A percentile compares a stretch with the other conserved stretches of the same genome.
Evolutionary conservation across 2,888 invertebrate genomes (phyloP).

Genomic region (Melieria omissa): DNA sequence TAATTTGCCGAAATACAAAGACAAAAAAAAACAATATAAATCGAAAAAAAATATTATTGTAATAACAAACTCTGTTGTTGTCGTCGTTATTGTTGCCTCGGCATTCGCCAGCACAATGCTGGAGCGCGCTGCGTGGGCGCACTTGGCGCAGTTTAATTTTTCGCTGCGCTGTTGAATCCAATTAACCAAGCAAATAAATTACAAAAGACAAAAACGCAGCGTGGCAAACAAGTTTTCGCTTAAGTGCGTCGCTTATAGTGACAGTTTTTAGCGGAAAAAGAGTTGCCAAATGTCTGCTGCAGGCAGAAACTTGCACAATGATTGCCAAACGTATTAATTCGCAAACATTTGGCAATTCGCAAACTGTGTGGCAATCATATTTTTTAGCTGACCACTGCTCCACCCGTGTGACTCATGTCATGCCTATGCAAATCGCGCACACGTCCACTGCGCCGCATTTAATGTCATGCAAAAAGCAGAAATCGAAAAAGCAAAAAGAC

Average conservation of each 20-base stretch:
- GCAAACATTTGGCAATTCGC: not conserved
- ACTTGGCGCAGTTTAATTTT: constrained; percentile 6
- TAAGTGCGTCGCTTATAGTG: not conserved
- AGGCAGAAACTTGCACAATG: too few species aligned
- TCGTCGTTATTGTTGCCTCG: not conserved
- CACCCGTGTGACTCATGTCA: constrained; percentile 19
- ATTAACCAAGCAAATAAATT: constrained; percentile 42
- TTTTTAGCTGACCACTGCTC: not conserved
- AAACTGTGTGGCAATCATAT: not conserved
- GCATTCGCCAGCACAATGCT: too few species aligned
- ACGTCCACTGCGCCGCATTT: not conserved
- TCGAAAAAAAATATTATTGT: constrained; percentile 5
- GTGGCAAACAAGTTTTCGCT: constrained; percentile 21
- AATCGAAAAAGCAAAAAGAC: not conserved
- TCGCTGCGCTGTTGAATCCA: constrained; percentile 41
- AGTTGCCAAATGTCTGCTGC: too few species aligned
- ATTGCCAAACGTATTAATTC: not conserved
- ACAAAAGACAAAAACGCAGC: constrained; percentile 30
- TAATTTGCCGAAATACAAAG: not conserved
- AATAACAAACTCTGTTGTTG: not conserved
- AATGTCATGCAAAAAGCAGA: not conserved
- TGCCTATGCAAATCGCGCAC: constrained; percentile 4
- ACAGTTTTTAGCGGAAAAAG: too few species aligned
- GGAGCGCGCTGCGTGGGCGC: constrained; percentile 21
- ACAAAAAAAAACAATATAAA: constrained; percentile 9